These are phyloP conservation scores for Microctonus hyperodae DNA, from an alignment of 2,888 invertebrate species.

Conservation along the genomic window DNA sequence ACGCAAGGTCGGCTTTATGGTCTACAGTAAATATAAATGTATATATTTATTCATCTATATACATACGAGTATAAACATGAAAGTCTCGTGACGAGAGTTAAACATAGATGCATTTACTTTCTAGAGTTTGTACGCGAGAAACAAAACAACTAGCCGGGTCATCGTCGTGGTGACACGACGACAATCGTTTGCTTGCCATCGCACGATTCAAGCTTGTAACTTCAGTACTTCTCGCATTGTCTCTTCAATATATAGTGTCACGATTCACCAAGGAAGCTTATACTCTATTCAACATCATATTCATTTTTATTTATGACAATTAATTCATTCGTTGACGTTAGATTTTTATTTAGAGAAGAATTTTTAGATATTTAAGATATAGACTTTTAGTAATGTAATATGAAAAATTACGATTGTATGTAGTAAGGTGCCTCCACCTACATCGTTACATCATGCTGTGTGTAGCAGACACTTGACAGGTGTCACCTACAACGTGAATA, in stretches of 20 bases:
- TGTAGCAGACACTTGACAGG: conserved; percentile 55
- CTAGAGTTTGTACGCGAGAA: conserved; percentile 32
- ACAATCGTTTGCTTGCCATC: conserved; percentile 55
- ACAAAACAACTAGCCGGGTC: conserved; percentile 41
- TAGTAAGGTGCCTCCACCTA: conserved; percentile 33
- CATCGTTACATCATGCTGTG: conserved; percentile 30
- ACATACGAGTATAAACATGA: conserved; percentile 11
- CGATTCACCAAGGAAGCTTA: conserved; percentile 7
- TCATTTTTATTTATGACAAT: neutral
- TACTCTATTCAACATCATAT: neutral
- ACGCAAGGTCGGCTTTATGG: conserved; percentile 24
- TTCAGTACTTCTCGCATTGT: conserved; percentile 20
- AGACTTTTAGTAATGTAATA: no score
- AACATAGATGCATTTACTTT: conserved; percentile 30
- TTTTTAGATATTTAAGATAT: no score
- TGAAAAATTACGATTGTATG: conserved; percentile 8
- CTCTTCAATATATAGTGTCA: conserved; percentile 26
- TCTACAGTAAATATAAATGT: neutral
- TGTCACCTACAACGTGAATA: conserved; percentile 57
- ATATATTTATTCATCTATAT: neutral
- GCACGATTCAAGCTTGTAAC: conserved; percentile 51
- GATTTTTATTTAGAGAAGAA: no score
- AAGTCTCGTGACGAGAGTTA: conserved; percentile 45
- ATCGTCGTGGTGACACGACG: conserved; percentile 52
- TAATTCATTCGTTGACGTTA: no score